A percentile compares a stretch with the other conserved stretches of the same genome.
Evolutionary conservation across 2,888 invertebrate genomes (phyloP).

Genomic region (Harpalus rufipes): DNA sequence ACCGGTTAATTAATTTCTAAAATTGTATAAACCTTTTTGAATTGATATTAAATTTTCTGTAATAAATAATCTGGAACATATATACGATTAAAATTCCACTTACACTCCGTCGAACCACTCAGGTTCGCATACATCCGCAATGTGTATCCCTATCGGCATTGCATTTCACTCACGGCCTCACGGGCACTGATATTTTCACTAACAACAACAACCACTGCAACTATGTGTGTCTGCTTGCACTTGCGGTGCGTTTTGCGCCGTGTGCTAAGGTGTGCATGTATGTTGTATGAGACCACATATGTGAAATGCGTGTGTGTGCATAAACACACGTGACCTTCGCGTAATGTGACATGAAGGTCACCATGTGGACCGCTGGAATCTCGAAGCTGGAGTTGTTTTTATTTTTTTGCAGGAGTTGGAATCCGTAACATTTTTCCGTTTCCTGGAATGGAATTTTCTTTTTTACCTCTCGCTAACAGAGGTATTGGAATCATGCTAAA

Average conservation of each 20-base stretch:
- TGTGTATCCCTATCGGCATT: slow-evolving; percentile 16
- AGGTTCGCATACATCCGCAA: not conserved
- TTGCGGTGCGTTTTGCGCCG: slow-evolving; percentile 1
- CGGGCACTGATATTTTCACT: slow-evolving; percentile 16
- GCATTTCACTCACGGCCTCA: slow-evolving; percentile 7
- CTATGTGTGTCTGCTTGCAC: slow-evolving; percentile 3
- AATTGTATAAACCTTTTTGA: too few relatives aligned
- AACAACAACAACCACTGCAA: slow-evolving; percentile 26
- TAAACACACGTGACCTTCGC: slow-evolving; percentile 47
- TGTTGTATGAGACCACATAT: not conserved
- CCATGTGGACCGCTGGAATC: slow-evolving; percentile 32
- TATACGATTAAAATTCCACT: not conserved
- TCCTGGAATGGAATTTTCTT: too few relatives aligned
- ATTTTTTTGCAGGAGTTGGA: too few relatives aligned
- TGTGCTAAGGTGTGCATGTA: not conserved
- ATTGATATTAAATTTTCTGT: too few relatives aligned
- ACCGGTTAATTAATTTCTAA: too few relatives aligned
- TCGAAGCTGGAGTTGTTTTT: not conserved
- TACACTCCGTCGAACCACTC: not conserved
- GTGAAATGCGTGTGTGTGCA: slow-evolving; percentile 21
- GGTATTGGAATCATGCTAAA: too few relatives aligned
- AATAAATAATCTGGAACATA: not conserved
- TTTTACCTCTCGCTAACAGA: too few relatives aligned
- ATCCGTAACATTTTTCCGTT: too few relatives aligned
- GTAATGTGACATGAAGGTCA: slow-evolving; percentile 57